phyloP scores from a whole-genome alignment of 2,113 vertebrate species.

The Fulmarus glacialis region DNA sequence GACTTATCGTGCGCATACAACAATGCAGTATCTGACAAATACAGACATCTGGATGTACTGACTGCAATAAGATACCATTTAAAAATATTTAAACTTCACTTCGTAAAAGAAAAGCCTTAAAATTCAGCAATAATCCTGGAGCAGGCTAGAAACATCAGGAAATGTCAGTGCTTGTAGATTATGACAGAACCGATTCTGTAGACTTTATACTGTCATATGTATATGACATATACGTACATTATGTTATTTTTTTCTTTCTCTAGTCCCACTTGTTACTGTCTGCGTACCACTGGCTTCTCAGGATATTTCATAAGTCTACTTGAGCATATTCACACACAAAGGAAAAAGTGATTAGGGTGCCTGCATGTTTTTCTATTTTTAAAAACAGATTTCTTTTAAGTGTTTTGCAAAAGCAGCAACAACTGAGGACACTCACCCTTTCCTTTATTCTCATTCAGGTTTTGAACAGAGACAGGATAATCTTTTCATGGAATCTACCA shows the following conservation, averaged over 20 bases:
- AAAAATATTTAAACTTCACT: neutral
- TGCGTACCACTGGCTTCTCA: neutral
- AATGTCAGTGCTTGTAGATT: neutral
- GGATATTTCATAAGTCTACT: neutral
- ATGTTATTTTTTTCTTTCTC: neutral
- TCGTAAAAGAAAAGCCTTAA: neutral
- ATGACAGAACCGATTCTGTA: neutral
- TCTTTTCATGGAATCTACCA: neutral
- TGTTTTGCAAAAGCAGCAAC: neutral
- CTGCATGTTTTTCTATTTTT: neutral
- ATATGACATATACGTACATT: neutral
- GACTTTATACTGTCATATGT: neutral
- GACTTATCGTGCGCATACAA: neutral
- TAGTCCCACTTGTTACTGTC: neutral
- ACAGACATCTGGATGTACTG: neutral
- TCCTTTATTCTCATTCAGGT: neutral
- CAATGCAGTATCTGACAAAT: neutral
- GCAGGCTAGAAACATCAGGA: neutral
- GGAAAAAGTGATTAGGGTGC: neutral
- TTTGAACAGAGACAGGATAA: neutral
- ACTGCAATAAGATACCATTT: neutral
- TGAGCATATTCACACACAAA: neutral
- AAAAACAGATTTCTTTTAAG: neutral
- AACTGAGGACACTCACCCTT: neutral
- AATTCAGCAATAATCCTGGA: neutral